A percentile compares a stretch with the other conserved stretches of the same genome.
phyloP scores from a whole-genome alignment of 2,797 vertebrate species.

The Steatocranus sp. region DNA sequence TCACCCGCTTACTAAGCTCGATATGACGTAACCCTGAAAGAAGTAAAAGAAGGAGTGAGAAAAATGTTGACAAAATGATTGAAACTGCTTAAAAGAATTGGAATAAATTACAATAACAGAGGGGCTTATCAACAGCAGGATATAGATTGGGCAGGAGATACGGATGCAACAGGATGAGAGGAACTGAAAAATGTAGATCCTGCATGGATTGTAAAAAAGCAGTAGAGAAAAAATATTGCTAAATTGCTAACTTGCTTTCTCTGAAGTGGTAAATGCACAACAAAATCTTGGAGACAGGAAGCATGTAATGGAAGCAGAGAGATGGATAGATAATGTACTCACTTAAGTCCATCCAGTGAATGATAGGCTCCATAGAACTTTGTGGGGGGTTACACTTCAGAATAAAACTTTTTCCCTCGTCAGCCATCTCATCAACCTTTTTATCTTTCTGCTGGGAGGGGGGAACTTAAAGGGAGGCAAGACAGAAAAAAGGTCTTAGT shows the following conservation, averaged over 20 bases:
- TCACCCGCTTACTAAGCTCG: constrained; percentile 81
- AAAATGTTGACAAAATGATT: background rate
- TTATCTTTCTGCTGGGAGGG: constrained; percentile 75
- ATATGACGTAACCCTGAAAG: constrained; percentile 79
- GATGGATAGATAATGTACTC: constrained; percentile 52
- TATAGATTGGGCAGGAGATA: background rate
- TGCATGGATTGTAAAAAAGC: background rate
- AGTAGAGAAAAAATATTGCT: background rate
- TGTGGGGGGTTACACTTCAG: constrained; percentile 74
- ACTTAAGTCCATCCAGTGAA: constrained; percentile 83
- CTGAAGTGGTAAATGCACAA: background rate
- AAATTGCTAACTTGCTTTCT: background rate
- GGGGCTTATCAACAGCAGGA: background rate
- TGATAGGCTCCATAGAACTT: constrained; percentile 74
- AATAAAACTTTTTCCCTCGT: constrained; percentile 64
- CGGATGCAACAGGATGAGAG: background rate
- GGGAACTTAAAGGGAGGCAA: constrained; percentile 57
- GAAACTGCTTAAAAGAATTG: background rate
- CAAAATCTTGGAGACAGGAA: constrained; percentile 5
- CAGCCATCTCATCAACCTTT: constrained; percentile 45
- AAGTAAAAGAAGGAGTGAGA: background rate
- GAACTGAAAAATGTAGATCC: background rate
- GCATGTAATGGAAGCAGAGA: constrained; percentile 17
- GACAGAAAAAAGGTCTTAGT: background rate
- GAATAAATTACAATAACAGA: rapidly evolving